phyloP scores from a whole-genome alignment of 2,888 invertebrate species.

The Euzetes globulus region DNA sequence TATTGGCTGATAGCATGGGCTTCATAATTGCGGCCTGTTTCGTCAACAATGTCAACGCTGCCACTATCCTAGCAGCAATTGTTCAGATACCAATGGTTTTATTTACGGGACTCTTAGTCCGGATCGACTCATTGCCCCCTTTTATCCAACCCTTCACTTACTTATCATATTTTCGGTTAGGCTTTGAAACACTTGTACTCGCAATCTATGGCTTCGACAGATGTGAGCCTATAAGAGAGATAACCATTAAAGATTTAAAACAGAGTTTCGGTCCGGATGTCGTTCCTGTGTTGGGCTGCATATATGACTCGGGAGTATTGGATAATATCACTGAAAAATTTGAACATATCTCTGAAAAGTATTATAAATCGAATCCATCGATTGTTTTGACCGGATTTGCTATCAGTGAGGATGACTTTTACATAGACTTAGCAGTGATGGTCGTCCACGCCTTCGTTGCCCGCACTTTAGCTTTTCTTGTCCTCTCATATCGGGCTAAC shows the following conservation, averaged over 20 bases:
- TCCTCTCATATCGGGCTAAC: conserved; percentile 29
- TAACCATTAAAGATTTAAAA: conserved; percentile 23
- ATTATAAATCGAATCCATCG: conserved; percentile 21
- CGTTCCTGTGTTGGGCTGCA: conserved; percentile 28
- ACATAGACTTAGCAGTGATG: conserved; percentile 20
- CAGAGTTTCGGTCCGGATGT: conserved; percentile 23
- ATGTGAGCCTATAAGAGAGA: conserved; percentile 53
- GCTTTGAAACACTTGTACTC: conserved; percentile 80
- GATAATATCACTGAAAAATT: neutral
- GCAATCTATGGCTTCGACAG: conserved; percentile 73
- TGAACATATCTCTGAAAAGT: neutral
- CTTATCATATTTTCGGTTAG: conserved; percentile 83
- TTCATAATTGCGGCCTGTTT: conserved; percentile 25
- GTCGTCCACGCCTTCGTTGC: conserved; percentile 2
- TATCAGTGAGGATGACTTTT: conserved; percentile 26
- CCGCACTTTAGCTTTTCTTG: conserved; percentile 13
- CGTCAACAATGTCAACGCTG: conserved; percentile 34
- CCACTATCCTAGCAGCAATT: conserved; percentile 71
- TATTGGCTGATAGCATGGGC: conserved; percentile 27
- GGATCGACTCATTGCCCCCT: conserved; percentile 88
- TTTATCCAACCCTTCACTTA: conserved; percentile 94
- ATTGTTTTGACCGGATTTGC: conserved; percentile 26
- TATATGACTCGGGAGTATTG: neutral
- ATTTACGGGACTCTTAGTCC: conserved; percentile 95
- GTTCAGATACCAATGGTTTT: conserved; percentile 89